Evolutionary conservation across 2,113 vertebrate genomes (phyloP).

Genomic region (Prolemur simus): DNA sequence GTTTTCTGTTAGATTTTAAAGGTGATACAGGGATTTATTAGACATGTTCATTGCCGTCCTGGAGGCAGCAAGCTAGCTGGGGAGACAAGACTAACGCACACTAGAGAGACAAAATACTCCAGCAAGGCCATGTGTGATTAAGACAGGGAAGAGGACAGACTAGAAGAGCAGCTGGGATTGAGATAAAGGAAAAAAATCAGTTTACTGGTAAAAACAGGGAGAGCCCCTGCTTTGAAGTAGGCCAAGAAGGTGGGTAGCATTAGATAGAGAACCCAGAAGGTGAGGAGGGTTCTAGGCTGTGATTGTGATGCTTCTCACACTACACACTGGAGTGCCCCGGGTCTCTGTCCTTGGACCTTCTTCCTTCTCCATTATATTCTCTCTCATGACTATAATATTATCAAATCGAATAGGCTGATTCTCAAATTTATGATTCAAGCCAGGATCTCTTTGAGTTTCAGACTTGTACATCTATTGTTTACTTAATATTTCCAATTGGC

Average conservation of each 20-base stretch:
- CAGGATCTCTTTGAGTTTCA: background rate
- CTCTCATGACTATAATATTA: background rate
- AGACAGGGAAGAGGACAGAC: background rate
- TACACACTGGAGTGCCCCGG: background rate
- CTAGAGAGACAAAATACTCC: background rate
- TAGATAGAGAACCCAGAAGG: background rate
- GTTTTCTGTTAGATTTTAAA: background rate
- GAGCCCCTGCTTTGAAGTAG: background rate
- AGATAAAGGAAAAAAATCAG: background rate
- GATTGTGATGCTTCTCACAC: fast-evolving
- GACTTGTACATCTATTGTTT: background rate
- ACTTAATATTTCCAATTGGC: background rate
- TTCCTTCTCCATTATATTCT: background rate
- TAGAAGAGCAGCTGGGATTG: background rate
- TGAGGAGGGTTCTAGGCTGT: background rate
- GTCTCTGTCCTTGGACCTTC: background rate
- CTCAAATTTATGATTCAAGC: background rate
- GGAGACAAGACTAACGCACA: background rate
- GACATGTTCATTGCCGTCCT: background rate
- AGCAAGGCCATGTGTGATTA: background rate
- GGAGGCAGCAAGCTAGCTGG: background rate
- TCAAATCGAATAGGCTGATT: background rate
- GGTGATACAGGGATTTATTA: background rate
- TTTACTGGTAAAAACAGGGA: background rate
- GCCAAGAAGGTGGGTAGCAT: background rate